Evolutionary conservation across 2,888 invertebrate genomes (phyloP).

Genomic region (Pyrrhia umbra): DNA sequence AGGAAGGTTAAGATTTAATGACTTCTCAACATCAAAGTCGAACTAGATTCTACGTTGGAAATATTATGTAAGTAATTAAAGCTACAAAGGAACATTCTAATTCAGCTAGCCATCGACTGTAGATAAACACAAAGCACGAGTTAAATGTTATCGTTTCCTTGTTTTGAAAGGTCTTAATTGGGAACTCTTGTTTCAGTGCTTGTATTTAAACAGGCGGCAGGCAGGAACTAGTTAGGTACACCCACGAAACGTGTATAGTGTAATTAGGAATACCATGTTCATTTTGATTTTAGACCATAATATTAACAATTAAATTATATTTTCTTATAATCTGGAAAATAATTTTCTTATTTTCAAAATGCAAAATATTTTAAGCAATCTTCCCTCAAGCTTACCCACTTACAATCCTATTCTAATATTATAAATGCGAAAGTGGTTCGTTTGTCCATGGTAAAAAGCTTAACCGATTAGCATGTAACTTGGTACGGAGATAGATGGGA

Average conservation of each 20-base stretch:
- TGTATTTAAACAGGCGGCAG: slow-evolving; percentile 36
- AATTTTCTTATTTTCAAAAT: too few species aligned
- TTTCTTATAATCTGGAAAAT: too few species aligned
- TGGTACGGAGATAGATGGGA: too few species aligned
- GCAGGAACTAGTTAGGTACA: slow-evolving; percentile 19
- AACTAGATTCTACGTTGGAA: slow-evolving; percentile 19
- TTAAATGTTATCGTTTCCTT: slow-evolving; percentile 56
- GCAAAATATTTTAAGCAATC: too few species aligned
- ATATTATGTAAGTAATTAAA: slow-evolving; percentile 28
- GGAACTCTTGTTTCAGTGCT: slow-evolving; percentile 47
- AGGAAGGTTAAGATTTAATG: slow-evolving; percentile 10
- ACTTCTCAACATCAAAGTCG: slow-evolving; percentile 11
- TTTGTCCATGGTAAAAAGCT: too few species aligned
- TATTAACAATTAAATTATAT: too few species aligned
- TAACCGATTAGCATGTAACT: too few species aligned
- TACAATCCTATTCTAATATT: too few species aligned
- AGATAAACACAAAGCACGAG: slow-evolving; percentile 28
- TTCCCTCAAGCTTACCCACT: too few species aligned
- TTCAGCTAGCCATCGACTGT: slow-evolving; percentile 20
- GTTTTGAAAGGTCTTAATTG: slow-evolving; percentile 62
- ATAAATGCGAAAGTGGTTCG: too few species aligned
- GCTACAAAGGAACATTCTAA: slow-evolving; percentile 44
- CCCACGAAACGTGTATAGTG: slow-evolving; percentile 1
- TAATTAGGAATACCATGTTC: slow-evolving; percentile 1
- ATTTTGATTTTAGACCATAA: too few species aligned